These are phyloP conservation scores for Caenorhabditis tropicalis DNA, from an alignment of 1,140 invertebrate species.

Conservation along the genomic window DNA sequence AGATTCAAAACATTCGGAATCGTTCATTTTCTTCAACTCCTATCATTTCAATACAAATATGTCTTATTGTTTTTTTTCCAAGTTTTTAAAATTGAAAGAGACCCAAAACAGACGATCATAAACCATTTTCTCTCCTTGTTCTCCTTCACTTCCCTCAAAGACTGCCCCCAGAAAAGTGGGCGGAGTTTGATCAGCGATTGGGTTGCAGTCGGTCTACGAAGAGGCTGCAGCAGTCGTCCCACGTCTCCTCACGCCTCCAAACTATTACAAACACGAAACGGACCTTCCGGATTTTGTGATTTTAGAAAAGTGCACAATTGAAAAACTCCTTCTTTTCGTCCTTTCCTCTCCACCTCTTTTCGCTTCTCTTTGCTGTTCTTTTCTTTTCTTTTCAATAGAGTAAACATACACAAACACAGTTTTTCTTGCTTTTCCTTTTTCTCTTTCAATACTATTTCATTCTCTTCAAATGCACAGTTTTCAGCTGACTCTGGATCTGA, in stretches of 20 bases:
- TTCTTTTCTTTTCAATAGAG: conserved; percentile 25
- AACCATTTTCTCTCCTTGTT: conserved; percentile 42
- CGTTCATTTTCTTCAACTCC: background rate
- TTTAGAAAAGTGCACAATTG: background rate
- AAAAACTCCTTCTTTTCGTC: background rate
- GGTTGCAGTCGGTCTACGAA: conserved; percentile 21
- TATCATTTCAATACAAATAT: background rate
- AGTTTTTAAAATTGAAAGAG: background rate
- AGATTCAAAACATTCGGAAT: background rate
- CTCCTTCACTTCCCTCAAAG: conserved; percentile 32
- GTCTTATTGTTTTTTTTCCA: background rate
- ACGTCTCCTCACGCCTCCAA: background rate
- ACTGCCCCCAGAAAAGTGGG: conserved; percentile 26
- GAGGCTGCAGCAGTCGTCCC: conserved; percentile 4
- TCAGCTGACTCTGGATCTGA: conserved; percentile 25
- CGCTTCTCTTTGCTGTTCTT: conserved; percentile 30
- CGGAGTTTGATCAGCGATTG: conserved; percentile 39
- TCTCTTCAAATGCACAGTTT: conserved; percentile 10
- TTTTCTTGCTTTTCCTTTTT: conserved; percentile 40
- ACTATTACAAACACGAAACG: background rate
- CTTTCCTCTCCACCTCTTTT: background rate
- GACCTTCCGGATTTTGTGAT: conserved; percentile 5
- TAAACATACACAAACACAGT: conserved; percentile 42
- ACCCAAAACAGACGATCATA: conserved; percentile 36
- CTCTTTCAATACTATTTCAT: background rate